These are phyloP conservation scores for Rostratula benghalensis DNA, from an alignment of 2,113 vertebrate species.

Conservation along the genomic window DNA sequence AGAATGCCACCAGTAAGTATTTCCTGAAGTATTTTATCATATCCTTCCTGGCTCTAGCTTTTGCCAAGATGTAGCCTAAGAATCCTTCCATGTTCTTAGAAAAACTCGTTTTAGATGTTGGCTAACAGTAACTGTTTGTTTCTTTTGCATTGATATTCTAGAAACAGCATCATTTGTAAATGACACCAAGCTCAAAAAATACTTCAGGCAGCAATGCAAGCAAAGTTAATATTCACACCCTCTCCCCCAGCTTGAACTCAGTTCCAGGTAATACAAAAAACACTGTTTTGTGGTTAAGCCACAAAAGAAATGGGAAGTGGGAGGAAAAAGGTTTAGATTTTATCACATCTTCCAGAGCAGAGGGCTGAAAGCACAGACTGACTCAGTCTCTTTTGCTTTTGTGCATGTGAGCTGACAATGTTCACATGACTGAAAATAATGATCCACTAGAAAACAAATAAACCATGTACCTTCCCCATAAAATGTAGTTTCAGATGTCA, in stretches of 20 bases:
- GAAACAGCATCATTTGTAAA: background rate
- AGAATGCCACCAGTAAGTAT: background rate
- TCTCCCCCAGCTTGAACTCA: background rate
- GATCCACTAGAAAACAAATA: background rate
- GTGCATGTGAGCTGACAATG: background rate
- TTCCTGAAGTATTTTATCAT: background rate
- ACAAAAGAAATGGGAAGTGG: background rate
- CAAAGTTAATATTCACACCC: background rate
- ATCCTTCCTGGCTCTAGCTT: background rate
- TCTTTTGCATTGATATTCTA: background rate
- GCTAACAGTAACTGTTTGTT: background rate
- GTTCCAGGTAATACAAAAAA: background rate
- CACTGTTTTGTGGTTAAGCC: background rate
- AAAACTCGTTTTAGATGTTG: background rate
- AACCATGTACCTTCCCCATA: background rate
- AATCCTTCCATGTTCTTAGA: background rate
- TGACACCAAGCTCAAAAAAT: background rate
- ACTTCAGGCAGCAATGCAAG: background rate
- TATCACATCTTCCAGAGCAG: background rate
- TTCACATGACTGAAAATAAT: background rate
- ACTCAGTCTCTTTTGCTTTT: background rate
- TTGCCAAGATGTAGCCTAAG: background rate
- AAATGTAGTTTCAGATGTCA: background rate
- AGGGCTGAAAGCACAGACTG: background rate
- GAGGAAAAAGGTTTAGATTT: background rate